Percentiles rank a stretch among this genome's conserved stretches.
Evolutionary conservation across 2,797 vertebrate species (phyloP).

Genomic region (Smutsia gigantea): DNA sequence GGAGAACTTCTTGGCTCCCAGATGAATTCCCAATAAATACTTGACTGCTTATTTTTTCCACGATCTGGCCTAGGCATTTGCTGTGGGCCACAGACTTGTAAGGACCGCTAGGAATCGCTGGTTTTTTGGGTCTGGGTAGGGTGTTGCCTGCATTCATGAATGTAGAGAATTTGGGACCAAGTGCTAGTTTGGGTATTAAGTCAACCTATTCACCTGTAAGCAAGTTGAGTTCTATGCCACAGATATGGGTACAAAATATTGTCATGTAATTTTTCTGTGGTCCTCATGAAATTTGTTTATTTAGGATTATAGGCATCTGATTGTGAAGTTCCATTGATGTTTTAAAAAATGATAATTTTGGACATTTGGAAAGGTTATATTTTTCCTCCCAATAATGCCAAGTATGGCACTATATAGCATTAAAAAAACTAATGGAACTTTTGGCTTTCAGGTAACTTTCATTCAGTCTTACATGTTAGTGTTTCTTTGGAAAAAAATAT

Average conservation of each 20-base stretch:
- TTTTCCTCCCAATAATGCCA: not conserved
- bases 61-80: not conserved
- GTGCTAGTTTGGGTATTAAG: not conserved
- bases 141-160: not conserved
- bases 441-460: slow-evolving; percentile 39
- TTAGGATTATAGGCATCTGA: not conserved
- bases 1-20: not conserved
- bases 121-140: not conserved
- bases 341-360: not conserved
- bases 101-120: not conserved
- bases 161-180: slow-evolving; percentile 8
- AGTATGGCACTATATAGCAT: not conserved
- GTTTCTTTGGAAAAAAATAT: not conserved
- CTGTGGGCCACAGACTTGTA: not conserved
- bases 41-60: not conserved
- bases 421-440: not conserved
- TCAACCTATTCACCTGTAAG: not conserved
- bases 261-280: slow-evolving; percentile 2
- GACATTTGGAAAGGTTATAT: not conserved
- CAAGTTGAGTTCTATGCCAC: not conserved
- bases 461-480: not conserved
- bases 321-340: not conserved
- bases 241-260: not conserved
- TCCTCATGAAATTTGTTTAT: slow-evolving; percentile 28
- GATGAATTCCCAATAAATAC: not conserved